Conservation (phyloP, 1,140 invertebrate species). For the Holotrichia oblita region DNA sequence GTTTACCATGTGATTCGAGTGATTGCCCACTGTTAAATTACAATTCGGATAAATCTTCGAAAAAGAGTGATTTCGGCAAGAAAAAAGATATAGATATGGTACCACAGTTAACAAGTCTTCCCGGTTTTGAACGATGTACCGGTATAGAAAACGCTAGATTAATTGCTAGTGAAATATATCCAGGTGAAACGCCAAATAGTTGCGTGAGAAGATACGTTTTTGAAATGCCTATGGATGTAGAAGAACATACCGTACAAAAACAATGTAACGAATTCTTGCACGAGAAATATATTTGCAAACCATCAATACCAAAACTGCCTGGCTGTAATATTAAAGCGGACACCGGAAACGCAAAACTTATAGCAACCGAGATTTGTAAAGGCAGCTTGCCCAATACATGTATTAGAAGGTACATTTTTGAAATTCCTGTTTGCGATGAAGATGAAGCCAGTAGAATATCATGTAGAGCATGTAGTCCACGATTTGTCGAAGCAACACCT, state of each 20-base stretch:
- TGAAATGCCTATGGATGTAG: conserved; percentile 37
- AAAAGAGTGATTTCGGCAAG: not conserved
- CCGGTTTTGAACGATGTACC: not conserved
- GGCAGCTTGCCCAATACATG: not conserved
- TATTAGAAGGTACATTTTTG: conserved; percentile 41
- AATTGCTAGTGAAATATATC: conserved; percentile 26
- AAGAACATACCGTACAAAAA: not conserved
- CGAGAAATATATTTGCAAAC: not conserved
- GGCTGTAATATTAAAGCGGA: not conserved
- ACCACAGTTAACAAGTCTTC: not conserved
- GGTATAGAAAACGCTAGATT: conserved; percentile 22
- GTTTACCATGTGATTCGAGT: not conserved
- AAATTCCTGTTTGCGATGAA: conserved; percentile 35
- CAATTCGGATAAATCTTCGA: not conserved
- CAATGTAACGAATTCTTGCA: not conserved
- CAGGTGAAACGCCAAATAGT: not conserved
- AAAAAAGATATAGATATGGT: not conserved
- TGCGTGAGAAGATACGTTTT: conserved; percentile 38
- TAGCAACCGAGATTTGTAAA: conserved; percentile 30
- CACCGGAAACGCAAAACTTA: conserved; percentile 13
- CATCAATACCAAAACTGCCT: not conserved
- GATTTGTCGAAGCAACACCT: not conserved
- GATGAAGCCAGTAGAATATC: not conserved
- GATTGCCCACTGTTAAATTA: conserved; percentile 8
- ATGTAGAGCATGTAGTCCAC: not conserved